Evolutionary conservation across 1,140 invertebrate species (phyloP), one percentile per base, ranked within the genome.

Genomic region (Holotrichia oblita): DNA sequence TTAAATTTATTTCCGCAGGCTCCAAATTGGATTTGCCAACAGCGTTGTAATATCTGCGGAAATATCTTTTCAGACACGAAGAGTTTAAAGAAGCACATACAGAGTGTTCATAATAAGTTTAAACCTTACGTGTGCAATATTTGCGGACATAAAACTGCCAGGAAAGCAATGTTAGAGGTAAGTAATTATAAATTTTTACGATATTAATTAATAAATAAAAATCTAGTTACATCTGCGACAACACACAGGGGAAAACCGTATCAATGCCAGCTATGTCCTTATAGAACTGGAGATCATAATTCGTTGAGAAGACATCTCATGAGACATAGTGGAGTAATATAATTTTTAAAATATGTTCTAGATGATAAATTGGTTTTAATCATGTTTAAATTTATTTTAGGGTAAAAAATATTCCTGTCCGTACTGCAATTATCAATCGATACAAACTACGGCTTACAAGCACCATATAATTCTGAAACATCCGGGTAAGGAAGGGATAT

Each of bases 231-330:
- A 93, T 83, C 86, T 91, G 48, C 86, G 93, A 73, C 93, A 92
- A 77, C 93, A 94, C 80, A 94, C 93, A 1, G 92, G 93, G 79
- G 93, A 78, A 94, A 94, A 82, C 94, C 94, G 2, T 94, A 94
- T 84, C 88, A 89, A 42, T 96, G 94, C 41, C 55, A 79, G 24
- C 73, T 83, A 79, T 96, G 94, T 84, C 86, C 90, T 3, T 95
- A 94, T 84, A 89, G 88, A 77, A 93, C 93, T 20, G 91, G 91
- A 6, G 93, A 94, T 86, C 93, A 93, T 81, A 94, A 94, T 85
- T 93, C 92, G 2, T 85, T 94, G 27, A 82, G 94, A 79, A 90
- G 94, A 22, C 94, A 95, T 84, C 89, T 91, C 80, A 92, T 94
- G 87, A 89, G 93, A 78, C 95, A 96, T 82, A 92, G 92, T 8